These are phyloP conservation scores for Atherinomorus stipes DNA, from an alignment of 2,113 vertebrate genomes.

Conservation along the genomic window DNA sequence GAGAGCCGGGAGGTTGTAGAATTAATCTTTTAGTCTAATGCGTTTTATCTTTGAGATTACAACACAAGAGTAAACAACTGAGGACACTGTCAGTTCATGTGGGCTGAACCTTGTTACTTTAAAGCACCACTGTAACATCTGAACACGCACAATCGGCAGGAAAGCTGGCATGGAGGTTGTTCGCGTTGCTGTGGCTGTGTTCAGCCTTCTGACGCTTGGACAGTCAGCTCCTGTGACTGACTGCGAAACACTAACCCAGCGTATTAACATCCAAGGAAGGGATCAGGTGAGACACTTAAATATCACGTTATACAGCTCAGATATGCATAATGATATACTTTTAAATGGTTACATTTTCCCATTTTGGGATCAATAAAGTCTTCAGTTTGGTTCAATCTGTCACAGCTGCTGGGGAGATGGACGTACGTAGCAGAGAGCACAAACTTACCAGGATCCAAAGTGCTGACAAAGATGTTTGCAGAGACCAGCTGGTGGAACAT, in stretches of 20 bases:
- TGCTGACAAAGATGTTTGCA: not conserved
- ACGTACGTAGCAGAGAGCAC: slow-evolving; percentile 26
- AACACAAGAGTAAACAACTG: slow-evolving; percentile 37
- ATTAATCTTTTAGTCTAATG: not conserved
- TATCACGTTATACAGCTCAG: too few species aligned
- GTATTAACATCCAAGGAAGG: slow-evolving; percentile 5
- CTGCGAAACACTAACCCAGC: slow-evolving; percentile 48
- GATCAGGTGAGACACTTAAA: slow-evolving; percentile 36
- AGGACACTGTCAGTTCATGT: not conserved
- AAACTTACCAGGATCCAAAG: not conserved
- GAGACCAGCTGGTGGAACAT: slow-evolving; percentile 9
- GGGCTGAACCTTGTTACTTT: not conserved
- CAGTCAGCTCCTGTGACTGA: slow-evolving; percentile 42
- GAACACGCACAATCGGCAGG: not conserved
- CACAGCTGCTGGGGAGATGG: slow-evolving; percentile 69
- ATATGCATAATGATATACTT: too few species aligned
- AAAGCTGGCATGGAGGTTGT: slow-evolving; percentile 21
- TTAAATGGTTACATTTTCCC: too few species aligned
- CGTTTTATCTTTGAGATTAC: slow-evolving; percentile 3
- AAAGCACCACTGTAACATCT: not conserved
- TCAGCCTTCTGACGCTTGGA: slow-evolving; percentile 48
- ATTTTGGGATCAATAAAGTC: not conserved
- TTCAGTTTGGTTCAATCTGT: not conserved
- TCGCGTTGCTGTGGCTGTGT: slow-evolving; percentile 21
- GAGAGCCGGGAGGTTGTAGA: not conserved